A percentile compares a stretch with the other conserved stretches of the same genome.
These are phyloP conservation scores for Troilus luridus DNA, from an alignment of 2,888 invertebrate genomes.

Conservation along the genomic window DNA sequence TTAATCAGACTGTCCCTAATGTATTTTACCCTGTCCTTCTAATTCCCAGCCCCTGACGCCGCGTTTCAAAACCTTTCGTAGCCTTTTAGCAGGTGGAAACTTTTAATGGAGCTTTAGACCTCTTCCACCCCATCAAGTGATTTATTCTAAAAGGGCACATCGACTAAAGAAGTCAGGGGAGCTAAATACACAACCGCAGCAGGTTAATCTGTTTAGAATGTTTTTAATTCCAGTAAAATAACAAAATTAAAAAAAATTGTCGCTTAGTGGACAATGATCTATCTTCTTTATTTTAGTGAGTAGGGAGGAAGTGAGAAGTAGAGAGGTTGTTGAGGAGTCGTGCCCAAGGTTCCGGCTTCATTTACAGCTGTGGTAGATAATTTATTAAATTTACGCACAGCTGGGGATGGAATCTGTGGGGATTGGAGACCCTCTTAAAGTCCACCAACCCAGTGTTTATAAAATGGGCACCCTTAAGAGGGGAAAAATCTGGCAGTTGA, in stretches of 20 bases:
- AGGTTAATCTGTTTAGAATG: neutral
- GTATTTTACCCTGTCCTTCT: slow-evolving; percentile 32
- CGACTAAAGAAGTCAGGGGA: neutral
- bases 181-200: neutral
- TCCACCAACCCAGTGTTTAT: no score
- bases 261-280: neutral
- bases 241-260: neutral
- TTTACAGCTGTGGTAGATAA: no score
- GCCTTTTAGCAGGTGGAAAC: slow-evolving; percentile 44
- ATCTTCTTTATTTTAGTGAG: neutral
- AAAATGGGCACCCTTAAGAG: no score
- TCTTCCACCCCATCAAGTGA: slow-evolving; percentile 17
- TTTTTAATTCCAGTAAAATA: neutral
- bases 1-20: slow-evolving; percentile 12
- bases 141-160: neutral
- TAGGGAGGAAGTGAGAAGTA: no score
- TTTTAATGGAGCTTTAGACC: slow-evolving; percentile 37
- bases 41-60: neutral
- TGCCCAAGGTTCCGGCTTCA: no score
- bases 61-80: slow-evolving; percentile 20
- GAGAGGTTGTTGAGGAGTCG: no score
- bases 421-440: no score
- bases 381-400: no score
- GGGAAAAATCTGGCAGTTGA: no score
- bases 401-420: no score